A percentile compares a stretch with the other conserved stretches of the same genome.
These are phyloP conservation scores for Heliothis virescens DNA, from an alignment of 1,140 invertebrate species.

Conservation along the genomic window DNA sequence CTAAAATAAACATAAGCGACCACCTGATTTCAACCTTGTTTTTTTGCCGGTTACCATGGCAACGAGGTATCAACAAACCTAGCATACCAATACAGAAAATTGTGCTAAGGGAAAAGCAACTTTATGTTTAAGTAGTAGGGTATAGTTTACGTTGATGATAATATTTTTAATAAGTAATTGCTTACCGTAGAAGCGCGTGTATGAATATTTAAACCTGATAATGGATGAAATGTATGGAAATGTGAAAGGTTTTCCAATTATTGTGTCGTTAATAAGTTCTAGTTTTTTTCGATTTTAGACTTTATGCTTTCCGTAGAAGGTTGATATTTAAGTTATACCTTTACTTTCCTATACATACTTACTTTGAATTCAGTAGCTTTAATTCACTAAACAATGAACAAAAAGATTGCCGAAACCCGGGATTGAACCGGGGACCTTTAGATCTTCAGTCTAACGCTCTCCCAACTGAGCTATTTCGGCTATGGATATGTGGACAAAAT, in stretches of 20 bases:
- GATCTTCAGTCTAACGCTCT: constrained; percentile 21
- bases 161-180: constrained; percentile 32
- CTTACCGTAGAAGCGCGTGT: background rate
- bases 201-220: constrained; percentile 10
- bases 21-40: background rate
- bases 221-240: constrained; percentile 1
- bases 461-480: constrained; percentile 33
- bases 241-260: constrained; percentile 17
- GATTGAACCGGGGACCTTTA: constrained; percentile 25
- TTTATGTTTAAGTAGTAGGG: background rate
- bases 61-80: constrained; percentile 23
- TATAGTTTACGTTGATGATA: background rate
- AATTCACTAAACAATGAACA: background rate
- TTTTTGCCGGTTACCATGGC: constrained; percentile 28
- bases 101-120: background rate
- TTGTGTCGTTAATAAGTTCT: background rate
- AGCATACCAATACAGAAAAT: background rate
- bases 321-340: background rate
- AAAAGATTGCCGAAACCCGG: constrained; percentile 20
- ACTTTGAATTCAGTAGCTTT: too few species aligned
- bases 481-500: background rate
- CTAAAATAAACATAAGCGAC: constrained; percentile 22
- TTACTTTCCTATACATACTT: background rate
- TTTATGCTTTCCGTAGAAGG: too few species aligned
- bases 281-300: too few species aligned